Base-by-base conservation (phyloP, 1,140 invertebrate genomes). In the Oedothorax gibbosus region DNA sequence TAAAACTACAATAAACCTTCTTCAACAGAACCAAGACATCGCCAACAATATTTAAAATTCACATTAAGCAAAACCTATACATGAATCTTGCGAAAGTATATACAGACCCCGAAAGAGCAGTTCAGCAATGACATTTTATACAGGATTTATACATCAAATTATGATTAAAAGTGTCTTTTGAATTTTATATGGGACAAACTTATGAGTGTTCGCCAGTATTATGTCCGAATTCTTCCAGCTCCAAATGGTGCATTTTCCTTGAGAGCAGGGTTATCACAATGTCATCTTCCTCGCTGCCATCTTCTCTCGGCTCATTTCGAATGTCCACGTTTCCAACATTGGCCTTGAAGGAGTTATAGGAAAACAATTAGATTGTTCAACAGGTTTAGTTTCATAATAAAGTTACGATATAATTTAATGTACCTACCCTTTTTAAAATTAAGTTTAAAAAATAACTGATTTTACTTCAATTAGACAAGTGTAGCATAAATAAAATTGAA, bases 241-340 rank as follows among this genome's bases (percentile, higher is more conserved):
- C 54, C 11, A 15, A 35, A 20, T 81, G 78, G 51, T 81, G 78
- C 78, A 81, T 81, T 20, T 71, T 69, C 35, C 50, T 69, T 18
- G 68, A 81, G 0, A 81, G 35, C 54, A 79, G 49, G 6, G 64
- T 79, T 9, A 79, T 20, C 10, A 54, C 21, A 79, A 79, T 79
- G 14, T 79, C 62, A 20, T 79, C 77, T 54, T 68, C 64, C 10
- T 53, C 77, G 49, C 56, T 53, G 11, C 7, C 18, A 9, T 10
- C 8, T 7, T 7, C 12, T 35, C 56, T 51, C 0, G 64, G 0
- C 11, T 66, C 64, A 35, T 35, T 35, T 5, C 35, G 35, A 15
- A 79, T 54, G n/a, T 5, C 35, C 0, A 79, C 77, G 68, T 79
- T 79, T 3, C 77, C 77, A 66, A 79, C 35, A 21, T 79, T 79